Percentiles rank a stretch among this genome's conserved stretches.
Conservation (phyloP, 2,797 vertebrate species). For the Gobionotothen gibberifrons region DNA sequence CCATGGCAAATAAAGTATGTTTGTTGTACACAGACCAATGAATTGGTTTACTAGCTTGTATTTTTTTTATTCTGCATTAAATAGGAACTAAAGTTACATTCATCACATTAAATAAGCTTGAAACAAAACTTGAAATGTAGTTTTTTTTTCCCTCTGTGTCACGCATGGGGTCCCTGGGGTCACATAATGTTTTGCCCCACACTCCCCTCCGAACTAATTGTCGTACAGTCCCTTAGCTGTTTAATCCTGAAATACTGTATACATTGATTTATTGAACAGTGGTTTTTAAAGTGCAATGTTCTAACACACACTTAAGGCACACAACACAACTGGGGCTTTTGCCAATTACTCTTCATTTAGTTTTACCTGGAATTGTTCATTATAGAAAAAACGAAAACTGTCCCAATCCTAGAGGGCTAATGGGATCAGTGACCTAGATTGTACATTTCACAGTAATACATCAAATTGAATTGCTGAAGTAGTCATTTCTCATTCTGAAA, state of each 20-base stretch:
- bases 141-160: background rate
- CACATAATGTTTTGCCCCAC: background rate
- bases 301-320: constrained; percentile 31
- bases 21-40: too few relatives aligned
- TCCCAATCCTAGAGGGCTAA: constrained; percentile 69
- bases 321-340: constrained; percentile 46
- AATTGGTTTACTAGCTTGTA: too few relatives aligned
- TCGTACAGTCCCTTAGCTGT: background rate
- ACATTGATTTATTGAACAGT: constrained; percentile 29
- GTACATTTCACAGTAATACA: constrained; percentile 71
- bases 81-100: background rate
- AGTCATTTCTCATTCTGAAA: constrained; percentile 48
- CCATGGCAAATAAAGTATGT: too few relatives aligned
- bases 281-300: constrained; percentile 44
- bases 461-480: constrained; percentile 69
- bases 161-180: background rate
- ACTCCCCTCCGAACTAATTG: background rate
- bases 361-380: constrained; percentile 71
- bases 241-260: background rate
- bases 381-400: constrained; percentile 59
- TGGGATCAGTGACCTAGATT: constrained; percentile 76
- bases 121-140: too few relatives aligned
- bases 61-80: background rate
- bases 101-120: too few relatives aligned
- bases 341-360: constrained; percentile 59